Conservation (phyloP, 2,113 vertebrate genomes). For the Galeopterus variegatus region DNA sequence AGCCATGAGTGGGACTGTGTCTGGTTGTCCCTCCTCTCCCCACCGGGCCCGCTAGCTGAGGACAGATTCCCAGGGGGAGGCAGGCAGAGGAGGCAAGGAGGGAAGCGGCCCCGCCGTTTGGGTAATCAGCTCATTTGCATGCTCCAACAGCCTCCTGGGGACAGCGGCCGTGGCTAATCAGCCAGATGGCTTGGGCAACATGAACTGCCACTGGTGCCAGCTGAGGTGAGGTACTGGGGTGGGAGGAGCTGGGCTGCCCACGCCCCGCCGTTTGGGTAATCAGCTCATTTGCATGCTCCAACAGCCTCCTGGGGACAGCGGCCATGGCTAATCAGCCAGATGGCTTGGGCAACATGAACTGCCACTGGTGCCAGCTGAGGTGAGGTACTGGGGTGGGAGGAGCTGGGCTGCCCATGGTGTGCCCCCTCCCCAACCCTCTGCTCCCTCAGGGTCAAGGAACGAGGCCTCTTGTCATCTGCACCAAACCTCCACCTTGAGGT, state of each 20-base stretch:
- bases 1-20: not conserved
- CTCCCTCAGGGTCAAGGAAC: not conserved
- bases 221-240: too few species aligned
- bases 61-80: not conserved
- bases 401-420: not conserved
- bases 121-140: not conserved
- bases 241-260: too few species aligned
- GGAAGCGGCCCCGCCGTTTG: not conserved
- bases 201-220: fast-evolving
- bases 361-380: not conserved
- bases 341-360: not conserved
- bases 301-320: not conserved
- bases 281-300: not conserved
- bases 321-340: not conserved
- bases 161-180: not conserved
- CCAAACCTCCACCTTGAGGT: not conserved
- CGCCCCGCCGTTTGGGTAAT: not conserved
- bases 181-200: not conserved
- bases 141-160: not conserved
- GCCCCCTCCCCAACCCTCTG: too few species aligned
- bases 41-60: not conserved
- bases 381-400: not conserved
- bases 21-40: not conserved
- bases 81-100: not conserved
- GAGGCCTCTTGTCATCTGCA: not conserved